phyloP scores from a whole-genome alignment of 1,140 invertebrate species.

The Andrena cerasifolii region DNA sequence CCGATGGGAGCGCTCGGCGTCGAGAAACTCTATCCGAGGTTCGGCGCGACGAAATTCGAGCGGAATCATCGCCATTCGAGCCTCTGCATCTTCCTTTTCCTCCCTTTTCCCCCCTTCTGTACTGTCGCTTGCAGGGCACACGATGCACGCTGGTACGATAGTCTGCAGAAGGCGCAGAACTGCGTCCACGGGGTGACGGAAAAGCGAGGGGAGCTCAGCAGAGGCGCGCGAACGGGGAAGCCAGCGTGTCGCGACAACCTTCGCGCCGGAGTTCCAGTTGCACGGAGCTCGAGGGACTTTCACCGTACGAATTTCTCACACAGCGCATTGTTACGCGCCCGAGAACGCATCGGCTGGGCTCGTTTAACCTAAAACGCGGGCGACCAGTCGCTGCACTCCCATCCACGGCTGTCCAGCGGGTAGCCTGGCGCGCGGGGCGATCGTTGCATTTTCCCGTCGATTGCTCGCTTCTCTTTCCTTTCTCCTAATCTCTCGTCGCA shows the following conservation, averaged over 20 bases:
- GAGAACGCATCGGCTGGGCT: not conserved
- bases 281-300: conserved; percentile 64
- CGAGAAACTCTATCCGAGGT: conserved; percentile 11
- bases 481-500: too few relatives aligned
- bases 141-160: not conserved
- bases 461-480: not conserved
- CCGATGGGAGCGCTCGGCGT: not conserved
- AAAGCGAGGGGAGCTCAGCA: not conserved
- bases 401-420: not conserved
- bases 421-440: not conserved
- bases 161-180: not conserved
- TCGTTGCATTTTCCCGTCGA: not conserved
- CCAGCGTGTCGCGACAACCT: conserved; percentile 5
- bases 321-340: conserved; percentile 56
- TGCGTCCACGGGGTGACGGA: not conserved
- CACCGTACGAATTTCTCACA: conserved; percentile 66
- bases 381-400: not conserved
- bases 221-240: not conserved
- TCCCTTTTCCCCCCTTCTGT: not conserved
- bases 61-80: conserved; percentile 22
- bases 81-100: not conserved
- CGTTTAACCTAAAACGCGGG: conserved; percentile 65
- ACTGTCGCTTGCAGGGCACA: not conserved
- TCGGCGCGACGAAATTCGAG: conserved; percentile 11
- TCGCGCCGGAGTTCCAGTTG: conserved; percentile 14